These are phyloP conservation scores for Aphodius granarius DNA, from an alignment of 2,888 invertebrate species.

Conservation along the genomic window DNA sequence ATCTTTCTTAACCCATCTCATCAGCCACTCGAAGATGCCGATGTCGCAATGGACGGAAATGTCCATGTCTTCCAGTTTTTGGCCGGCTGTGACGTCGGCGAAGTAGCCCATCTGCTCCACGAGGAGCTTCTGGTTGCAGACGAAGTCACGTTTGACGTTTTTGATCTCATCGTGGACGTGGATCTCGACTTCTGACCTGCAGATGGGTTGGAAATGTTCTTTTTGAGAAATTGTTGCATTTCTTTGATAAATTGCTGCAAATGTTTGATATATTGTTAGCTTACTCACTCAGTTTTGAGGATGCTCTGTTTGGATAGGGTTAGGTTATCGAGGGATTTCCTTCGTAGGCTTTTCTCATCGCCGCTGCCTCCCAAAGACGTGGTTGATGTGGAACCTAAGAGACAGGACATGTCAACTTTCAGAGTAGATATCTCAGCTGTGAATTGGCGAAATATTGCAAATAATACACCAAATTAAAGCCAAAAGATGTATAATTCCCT, in stretches of 20 bases:
- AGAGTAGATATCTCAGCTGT: too few species aligned
- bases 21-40: slow-evolving; percentile 93
- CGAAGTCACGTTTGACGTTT: slow-evolving; percentile 84
- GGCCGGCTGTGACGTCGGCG: slow-evolving; percentile 82
- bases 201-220: slow-evolving; percentile 22
- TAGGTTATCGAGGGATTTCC: slow-evolving; percentile 18
- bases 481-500: too few species aligned
- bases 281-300: slow-evolving; percentile 35
- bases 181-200: slow-evolving; percentile 78
- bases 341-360: not conserved
- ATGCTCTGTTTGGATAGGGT: slow-evolving; percentile 6
- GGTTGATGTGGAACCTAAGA: not conserved
- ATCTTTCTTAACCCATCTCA: slow-evolving; percentile 91
- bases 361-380: not conserved
- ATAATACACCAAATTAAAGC: too few species aligned
- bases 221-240: slow-evolving; percentile 7
- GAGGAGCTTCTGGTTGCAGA: slow-evolving; percentile 82
- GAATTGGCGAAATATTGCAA: too few species aligned
- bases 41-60: slow-evolving; percentile 97
- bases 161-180: slow-evolving; percentile 95
- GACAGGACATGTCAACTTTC: too few species aligned
- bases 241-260: not conserved
- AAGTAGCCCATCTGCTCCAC: slow-evolving; percentile 95
- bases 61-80: slow-evolving; percentile 87
- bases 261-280: not conserved